Conservation (phyloP, 2,797 vertebrate species). For the Sylvilagus floridanus region DNA sequence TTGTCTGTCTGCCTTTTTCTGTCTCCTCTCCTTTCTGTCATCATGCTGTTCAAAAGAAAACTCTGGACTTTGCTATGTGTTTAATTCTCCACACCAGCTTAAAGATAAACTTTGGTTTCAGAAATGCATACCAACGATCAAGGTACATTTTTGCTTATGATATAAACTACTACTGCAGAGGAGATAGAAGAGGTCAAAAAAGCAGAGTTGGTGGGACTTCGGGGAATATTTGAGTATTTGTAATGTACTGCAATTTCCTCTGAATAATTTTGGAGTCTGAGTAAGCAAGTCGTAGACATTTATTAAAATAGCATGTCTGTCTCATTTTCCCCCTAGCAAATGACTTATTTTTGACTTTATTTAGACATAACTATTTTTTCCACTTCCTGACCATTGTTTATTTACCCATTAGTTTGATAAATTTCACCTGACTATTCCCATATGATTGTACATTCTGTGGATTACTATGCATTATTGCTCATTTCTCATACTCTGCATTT, state of each 20-base stretch:
- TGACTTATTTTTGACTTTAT: constrained; percentile 56
- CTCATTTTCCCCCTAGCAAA: constrained; percentile 45
- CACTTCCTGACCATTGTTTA: constrained; percentile 55
- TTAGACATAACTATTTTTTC: constrained; percentile 42
- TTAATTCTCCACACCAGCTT: background rate
- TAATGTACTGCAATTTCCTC: constrained; percentile 60
- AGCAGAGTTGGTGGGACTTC: background rate
- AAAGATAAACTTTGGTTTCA: constrained; percentile 49
- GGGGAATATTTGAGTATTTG: constrained; percentile 42
- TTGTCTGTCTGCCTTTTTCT: no score
- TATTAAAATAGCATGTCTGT: constrained; percentile 63
- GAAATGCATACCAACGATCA: constrained; percentile 55
- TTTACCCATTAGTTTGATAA: constrained; percentile 22
- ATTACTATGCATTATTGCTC: constrained; percentile 17
- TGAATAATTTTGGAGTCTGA: constrained; percentile 56
- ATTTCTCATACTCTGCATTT: constrained; percentile 40
- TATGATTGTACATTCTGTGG: constrained; percentile 22
- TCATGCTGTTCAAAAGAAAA: no score
- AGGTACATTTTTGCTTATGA: constrained; percentile 27
- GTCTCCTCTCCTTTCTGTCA: no score
- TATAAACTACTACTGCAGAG: constrained; percentile 26
- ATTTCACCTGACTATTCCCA: constrained; percentile 35
- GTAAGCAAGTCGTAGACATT: constrained; percentile 39
- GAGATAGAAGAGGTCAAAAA: constrained; percentile 16
- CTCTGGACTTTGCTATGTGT: background rate